A percentile compares a stretch with the other conserved stretches of the same genome.
These are phyloP conservation scores for Rhyacichthys aspro DNA, from an alignment of 2,797 vertebrate genomes.

Conservation along the genomic window DNA sequence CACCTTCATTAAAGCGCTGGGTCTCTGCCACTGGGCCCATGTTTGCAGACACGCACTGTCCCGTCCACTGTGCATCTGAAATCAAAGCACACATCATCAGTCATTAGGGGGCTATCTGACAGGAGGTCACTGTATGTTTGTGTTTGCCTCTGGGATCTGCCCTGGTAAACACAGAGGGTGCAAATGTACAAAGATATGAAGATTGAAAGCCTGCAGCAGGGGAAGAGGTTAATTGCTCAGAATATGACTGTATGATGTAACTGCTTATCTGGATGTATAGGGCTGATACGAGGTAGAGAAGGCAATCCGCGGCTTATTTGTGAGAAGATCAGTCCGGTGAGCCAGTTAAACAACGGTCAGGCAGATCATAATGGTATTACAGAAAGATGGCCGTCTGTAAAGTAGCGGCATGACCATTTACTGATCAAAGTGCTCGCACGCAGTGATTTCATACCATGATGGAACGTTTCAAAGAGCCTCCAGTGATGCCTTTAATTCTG, in stretches of 20 bases:
- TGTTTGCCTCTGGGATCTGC: constrained; percentile 21
- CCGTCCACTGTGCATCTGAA: constrained; percentile 40
- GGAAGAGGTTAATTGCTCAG: constrained; percentile 48
- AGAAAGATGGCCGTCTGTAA: constrained; percentile 57
- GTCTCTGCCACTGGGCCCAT: constrained; percentile 7
- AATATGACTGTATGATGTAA: constrained; percentile 36
- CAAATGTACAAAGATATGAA: not conserved
- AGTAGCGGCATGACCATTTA: constrained; percentile 60
- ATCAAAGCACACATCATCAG: constrained; percentile 58
- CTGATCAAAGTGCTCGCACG: constrained; percentile 76
- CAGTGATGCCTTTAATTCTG: constrained; percentile 60
- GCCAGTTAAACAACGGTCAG: constrained; percentile 55
- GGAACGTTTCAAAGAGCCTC: constrained; percentile 74
- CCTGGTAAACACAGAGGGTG: not conserved
- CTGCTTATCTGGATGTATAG: constrained; percentile 39
- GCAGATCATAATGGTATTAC: constrained; percentile 41
- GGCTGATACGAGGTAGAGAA: constrained; percentile 24
- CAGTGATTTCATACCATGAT: constrained; percentile 66
- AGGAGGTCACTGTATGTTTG: constrained; percentile 21
- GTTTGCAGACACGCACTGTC: constrained; percentile 11
- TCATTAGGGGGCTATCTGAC: constrained; percentile 29
- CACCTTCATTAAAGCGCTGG: constrained; percentile 43
- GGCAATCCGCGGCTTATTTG: constrained; percentile 53
- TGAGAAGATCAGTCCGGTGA: constrained; percentile 63
- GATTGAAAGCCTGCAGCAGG: constrained; percentile 22